Evolutionary conservation across 30 jellyfish, hydroid and myxozoan species (phyloP), one percentile per base, ranked within the genome.

Genomic region (Aurelia aurita complex sp. Pacific): DNA sequence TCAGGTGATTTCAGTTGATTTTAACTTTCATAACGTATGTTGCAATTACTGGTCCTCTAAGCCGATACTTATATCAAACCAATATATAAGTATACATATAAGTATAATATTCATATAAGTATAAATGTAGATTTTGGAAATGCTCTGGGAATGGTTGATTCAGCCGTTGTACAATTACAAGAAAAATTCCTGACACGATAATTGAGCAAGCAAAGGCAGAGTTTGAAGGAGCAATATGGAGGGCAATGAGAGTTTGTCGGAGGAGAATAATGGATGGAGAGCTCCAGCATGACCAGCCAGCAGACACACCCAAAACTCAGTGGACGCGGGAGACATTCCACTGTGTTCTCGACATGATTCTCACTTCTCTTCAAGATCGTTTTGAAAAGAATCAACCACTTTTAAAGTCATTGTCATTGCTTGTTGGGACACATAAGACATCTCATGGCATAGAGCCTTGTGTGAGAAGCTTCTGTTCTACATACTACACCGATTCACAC

Each of bases 261-360:
- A 63, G 81, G 34, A 79, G 81, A 79, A 79, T 63, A 69, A 64
- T 76, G 76, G 87, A 76, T 53, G 87, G 87, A 63, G 87, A 63
- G 75, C 64, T 76, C 87, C 87, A 76, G 62, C 87, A 59, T 76
- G 87, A 76, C 87, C 77, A 50, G 87, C 87, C 87, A 29, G 87
- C 87, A 76, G 87, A 76, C 57, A 63, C 76, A 38, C 65, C 77
- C 87, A n/a, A 76, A 76, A 59, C 54, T 76, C 87, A 76, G 34
- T 76, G 87, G 87, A 59, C 18, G 19, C 35, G 87, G 60, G 87
- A 76, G 59, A 76, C 87, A 76, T 63, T 76, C 63, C 60, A 76
- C 87, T 76, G 87, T 43, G 76, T 76, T 19, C 76, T 76, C 60
- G 87, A 76, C 0, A 76, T 46, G 61, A 53, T 50, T 53, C 85